Percentiles rank a stretch among this genome's conserved stretches.
These are phyloP conservation scores for Stenchaetothrips biformis DNA, from an alignment of 2,888 invertebrate genomes.

Conservation along the genomic window DNA sequence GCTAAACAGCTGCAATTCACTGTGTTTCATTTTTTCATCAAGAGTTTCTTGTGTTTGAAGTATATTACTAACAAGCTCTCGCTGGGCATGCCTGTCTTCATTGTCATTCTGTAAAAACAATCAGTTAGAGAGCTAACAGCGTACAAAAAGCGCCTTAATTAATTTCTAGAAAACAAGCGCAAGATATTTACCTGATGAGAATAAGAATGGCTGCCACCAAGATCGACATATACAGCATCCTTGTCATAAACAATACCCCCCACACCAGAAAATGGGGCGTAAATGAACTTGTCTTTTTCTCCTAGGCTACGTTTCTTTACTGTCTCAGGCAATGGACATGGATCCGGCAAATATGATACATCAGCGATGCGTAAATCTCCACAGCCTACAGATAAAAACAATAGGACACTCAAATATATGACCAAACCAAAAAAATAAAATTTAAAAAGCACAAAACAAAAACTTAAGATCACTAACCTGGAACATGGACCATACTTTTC, in stretches of 20 bases:
- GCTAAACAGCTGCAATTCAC: slow-evolving; percentile 80
- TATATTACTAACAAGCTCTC: slow-evolving; percentile 70
- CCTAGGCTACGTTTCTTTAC: slow-evolving; percentile 83
- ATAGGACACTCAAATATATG: slow-evolving; percentile 29
- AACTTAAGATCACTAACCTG: slow-evolving; percentile 55
- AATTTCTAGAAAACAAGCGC: not conserved
- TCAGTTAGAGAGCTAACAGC: not conserved
- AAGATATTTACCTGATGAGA: slow-evolving; percentile 36
- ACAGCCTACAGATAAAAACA: slow-evolving; percentile 57
- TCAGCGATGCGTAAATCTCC: slow-evolving; percentile 87
- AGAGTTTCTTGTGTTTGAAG: slow-evolving; percentile 79
- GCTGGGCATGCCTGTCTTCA: slow-evolving; percentile 52
- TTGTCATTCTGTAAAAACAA: slow-evolving; percentile 47
- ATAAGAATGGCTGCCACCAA: slow-evolving; percentile 86
- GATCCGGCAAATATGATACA: slow-evolving; percentile 83
- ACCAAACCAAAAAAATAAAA: no score
- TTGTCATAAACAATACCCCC: slow-evolving; percentile 99
- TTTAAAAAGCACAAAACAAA: not conserved
- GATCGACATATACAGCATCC: slow-evolving; percentile 97
- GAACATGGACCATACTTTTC: slow-evolving; percentile 82
- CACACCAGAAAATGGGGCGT: slow-evolving; percentile 98
- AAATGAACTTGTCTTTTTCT: slow-evolving; percentile 88
- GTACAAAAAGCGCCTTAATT: slow-evolving; percentile 19
- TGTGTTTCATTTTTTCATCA: slow-evolving; percentile 82
- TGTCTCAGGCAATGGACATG: slow-evolving; percentile 90